Evolutionary conservation across 2,888 invertebrate genomes (phyloP).

Genomic region (Microplitis deprimator): DNA sequence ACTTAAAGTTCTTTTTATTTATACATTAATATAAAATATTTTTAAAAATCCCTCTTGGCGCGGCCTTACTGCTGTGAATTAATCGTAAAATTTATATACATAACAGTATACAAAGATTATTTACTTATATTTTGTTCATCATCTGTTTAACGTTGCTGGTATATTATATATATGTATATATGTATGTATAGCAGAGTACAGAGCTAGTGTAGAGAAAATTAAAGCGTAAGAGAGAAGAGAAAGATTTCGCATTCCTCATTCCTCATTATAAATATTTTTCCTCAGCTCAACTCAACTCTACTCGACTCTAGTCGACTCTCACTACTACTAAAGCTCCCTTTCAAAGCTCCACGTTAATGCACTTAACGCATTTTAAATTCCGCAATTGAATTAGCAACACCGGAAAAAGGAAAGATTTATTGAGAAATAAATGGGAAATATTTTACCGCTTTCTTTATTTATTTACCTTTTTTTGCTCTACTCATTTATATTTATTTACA

Average conservation of each 20-base stretch:
- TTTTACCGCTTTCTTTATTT: neutral
- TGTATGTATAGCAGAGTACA: neutral
- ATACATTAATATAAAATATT: too few relatives aligned
- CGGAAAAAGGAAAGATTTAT: slow-evolving; percentile 12
- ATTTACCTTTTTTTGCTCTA: neutral
- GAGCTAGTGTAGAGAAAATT: neutral
- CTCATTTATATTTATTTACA: neutral
- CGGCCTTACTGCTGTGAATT: slow-evolving; percentile 24
- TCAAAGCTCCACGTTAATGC: slow-evolving; percentile 20
- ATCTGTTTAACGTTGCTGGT: neutral
- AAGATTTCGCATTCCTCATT: slow-evolving; percentile 1
- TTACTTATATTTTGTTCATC: slow-evolving; percentile 23
- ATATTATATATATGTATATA: neutral
- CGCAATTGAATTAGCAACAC: neutral
- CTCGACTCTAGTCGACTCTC: neutral
- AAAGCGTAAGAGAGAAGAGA: neutral
- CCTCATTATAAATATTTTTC: slow-evolving; percentile 14
- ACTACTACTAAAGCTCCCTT: neutral
- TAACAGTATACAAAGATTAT: slow-evolving; percentile 32
- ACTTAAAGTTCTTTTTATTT: too few relatives aligned
- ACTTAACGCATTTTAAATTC: slow-evolving; percentile 19
- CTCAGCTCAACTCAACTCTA: slow-evolving; percentile 4
- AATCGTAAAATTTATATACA: slow-evolving; percentile 32
- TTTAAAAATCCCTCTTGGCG: too few relatives aligned
- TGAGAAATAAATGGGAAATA: slow-evolving; percentile 4